These are phyloP conservation scores for Hirtodrosophila trivittata DNA, from an alignment of 2,888 invertebrate genomes.

Conservation along the genomic window DNA sequence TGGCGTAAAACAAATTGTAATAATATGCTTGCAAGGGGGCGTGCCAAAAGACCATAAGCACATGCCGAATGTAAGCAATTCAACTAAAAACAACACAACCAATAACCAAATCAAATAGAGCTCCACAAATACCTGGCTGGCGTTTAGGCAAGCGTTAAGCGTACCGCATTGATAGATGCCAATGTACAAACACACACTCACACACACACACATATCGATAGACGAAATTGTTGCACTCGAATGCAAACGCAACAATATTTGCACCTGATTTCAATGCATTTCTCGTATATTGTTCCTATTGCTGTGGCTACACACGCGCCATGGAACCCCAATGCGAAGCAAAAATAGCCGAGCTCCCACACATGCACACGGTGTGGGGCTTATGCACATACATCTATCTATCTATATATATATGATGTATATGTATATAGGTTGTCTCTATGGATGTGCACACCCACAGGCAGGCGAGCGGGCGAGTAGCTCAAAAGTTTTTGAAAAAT, in stretches of 20 bases:
- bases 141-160: constrained; percentile 38
- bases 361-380: no score
- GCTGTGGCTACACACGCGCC: constrained; percentile 27
- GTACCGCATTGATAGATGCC: no score
- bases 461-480: neutral
- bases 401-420: constrained; percentile 26
- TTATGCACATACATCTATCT: neutral
- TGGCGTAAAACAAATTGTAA: no score
- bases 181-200: constrained; percentile 1
- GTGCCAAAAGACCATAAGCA: constrained; percentile 34
- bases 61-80: constrained; percentile 59
- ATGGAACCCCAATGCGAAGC: constrained; percentile 31
- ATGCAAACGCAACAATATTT: constrained; percentile 72
- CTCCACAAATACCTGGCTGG: constrained; percentile 49
- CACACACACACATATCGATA: constrained; percentile 2
- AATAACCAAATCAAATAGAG: constrained; percentile 69
- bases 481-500: constrained; percentile 35
- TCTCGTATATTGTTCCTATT: constrained; percentile 50
- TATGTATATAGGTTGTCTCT: constrained; percentile 19
- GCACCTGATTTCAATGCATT: constrained; percentile 67
- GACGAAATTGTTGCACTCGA: constrained; percentile 30
- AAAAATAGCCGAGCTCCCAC: constrained; percentile 6
- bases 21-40: constrained; percentile 16
- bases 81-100: constrained; percentile 47
- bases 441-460: constrained; percentile 24